Conservation (phyloP, 2,888 invertebrate genomes). For the Zygaena filipendulae region DNA sequence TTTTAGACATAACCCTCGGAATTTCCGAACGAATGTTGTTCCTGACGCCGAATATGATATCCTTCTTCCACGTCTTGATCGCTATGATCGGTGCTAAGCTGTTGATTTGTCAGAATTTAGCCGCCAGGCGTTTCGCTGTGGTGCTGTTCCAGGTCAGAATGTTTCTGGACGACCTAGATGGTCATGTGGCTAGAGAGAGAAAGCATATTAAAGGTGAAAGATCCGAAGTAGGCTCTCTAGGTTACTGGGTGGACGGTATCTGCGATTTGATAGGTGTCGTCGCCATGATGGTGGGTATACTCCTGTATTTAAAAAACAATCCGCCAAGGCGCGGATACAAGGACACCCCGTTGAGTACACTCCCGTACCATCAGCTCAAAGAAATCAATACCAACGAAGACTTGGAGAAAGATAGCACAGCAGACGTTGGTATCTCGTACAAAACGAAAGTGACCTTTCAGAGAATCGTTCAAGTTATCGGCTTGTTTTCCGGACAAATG, state of each 20-base stretch:
- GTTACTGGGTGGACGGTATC: constrained; percentile 85
- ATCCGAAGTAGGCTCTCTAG: constrained; percentile 82
- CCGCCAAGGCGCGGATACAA: constrained; percentile 78
- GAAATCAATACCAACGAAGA: constrained; percentile 52
- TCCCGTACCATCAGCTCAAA: constrained; percentile 56
- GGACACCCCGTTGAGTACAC: constrained; percentile 70
- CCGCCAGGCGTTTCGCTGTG: constrained; percentile 78
- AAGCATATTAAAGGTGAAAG: constrained; percentile 80
- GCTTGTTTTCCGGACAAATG: constrained; percentile 77
- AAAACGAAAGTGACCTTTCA: constrained; percentile 76
- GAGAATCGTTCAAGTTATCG: constrained; percentile 72
- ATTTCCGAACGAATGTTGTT: constrained; percentile 69
- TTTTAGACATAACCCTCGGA: constrained; percentile 74
- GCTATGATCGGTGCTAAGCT: constrained; percentile 81
- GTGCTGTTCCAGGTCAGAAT: constrained; percentile 83
- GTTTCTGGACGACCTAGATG: constrained; percentile 88
- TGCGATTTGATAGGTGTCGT: constrained; percentile 83
- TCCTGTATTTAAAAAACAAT: constrained; percentile 76
- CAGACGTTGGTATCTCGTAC: constrained; percentile 69
- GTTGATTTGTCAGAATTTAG: constrained; percentile 77
- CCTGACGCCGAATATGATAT: constrained; percentile 87
- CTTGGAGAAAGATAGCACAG: constrained; percentile 46
- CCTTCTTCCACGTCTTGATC: constrained; percentile 80
- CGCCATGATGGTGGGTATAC: constrained; percentile 76
- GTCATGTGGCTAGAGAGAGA: constrained; percentile 83